These are phyloP conservation scores for Neotoma lepida DNA, from an alignment of 2,113 vertebrate genomes.

Conservation along the genomic window DNA sequence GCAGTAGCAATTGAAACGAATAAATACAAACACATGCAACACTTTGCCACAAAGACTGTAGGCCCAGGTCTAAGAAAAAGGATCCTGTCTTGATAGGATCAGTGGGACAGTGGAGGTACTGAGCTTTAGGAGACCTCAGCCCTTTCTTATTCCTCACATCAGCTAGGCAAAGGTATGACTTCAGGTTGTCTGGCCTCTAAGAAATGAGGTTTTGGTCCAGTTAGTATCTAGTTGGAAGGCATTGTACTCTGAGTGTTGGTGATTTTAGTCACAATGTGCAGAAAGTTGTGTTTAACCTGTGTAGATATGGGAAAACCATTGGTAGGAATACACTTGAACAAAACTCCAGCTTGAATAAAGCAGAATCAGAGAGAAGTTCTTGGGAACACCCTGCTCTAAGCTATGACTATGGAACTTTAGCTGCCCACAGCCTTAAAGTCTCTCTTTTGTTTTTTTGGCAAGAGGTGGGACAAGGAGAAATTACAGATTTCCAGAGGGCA, in stretches of 20 bases:
- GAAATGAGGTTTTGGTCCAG: not conserved
- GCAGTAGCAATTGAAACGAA: constrained; percentile 61
- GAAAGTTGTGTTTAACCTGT: not conserved
- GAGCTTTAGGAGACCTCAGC: not conserved
- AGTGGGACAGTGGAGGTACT: not conserved
- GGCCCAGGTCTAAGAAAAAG: not conserved
- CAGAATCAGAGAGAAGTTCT: not conserved
- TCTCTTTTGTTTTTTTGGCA: not conserved
- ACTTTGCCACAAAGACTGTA: not conserved
- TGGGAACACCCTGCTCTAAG: not conserved
- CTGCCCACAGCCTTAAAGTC: not conserved
- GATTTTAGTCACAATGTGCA: not conserved
- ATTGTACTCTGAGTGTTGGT: not conserved
- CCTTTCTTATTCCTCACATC: not conserved
- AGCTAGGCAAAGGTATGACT: not conserved
- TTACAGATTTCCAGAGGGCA: not conserved
- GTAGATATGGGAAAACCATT: not conserved
- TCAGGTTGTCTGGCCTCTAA: not conserved
- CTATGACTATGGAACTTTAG: not conserved
- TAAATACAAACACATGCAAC: constrained; percentile 69
- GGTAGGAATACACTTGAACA: not conserved
- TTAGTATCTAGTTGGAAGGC: not conserved
- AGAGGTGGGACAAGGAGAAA: not conserved
- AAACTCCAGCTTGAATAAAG: constrained; percentile 36
- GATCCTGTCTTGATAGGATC: not conserved